Base-by-base conservation (phyloP, 2,888 invertebrate genomes). In the Cosmia pyralina region DNA sequence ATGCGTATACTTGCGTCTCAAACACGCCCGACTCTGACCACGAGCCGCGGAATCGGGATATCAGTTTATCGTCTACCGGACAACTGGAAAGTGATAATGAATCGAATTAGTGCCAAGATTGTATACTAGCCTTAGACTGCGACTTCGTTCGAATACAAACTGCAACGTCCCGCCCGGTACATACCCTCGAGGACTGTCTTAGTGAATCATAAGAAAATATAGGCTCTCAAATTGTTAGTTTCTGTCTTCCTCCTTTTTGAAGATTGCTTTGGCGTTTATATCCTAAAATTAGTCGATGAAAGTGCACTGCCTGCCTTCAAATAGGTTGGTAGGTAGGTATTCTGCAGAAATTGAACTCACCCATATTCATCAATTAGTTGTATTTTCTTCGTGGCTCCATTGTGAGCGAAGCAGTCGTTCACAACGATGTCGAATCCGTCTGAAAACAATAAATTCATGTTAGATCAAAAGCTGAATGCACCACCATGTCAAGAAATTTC, bases 391-490 rank as follows among this genome's bases (percentile, higher is more conserved):
- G 98, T 98, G 15, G 98, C 99, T 60, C 99, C 99, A 93, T 99
- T 99, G 92, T 99, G 99, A 0, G 99, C 99, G 91, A 97, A 98
- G 92, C 99, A 99, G 92, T 99, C 99, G 91, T 98, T 99, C 41
- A 99, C 99, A 50, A 99, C 98, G 87, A 99, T 98, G 92, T 99
- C 99, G 90, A 99, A 99, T 67, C 99, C 99, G 94, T 99, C 98
- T 99, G 95, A 70, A 91, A 89, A 79, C 41, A 67, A 50, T 22
- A 34, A 44, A 69, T 44, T 44, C 0, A 46, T 10, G 8, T 10
- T 28, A 13, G n/a, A 28, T 77, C 13, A 74, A n/a, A n/a, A 22
- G 10, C 11, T 13, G 10, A 0, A 19, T 15, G 28, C 44, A 38
- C 63, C 17, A 10, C 13, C 19, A 41, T 19, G 1, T 0, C 19